phyloP scores from a whole-genome alignment of 2,888 invertebrate species.

The Synanthedon andrenaeformis region DNA sequence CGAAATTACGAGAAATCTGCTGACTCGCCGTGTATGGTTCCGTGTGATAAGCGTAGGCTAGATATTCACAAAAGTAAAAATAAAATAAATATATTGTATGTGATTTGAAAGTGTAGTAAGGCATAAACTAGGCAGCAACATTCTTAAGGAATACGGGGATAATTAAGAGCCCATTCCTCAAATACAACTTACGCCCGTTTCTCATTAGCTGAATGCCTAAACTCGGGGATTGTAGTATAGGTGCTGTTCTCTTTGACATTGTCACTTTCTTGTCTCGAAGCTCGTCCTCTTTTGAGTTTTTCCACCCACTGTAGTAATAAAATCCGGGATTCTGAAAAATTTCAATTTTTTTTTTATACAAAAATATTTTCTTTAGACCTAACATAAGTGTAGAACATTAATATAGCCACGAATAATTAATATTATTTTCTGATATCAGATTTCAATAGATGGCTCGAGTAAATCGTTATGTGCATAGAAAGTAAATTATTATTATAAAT shows the following conservation, averaged over 20 bases:
- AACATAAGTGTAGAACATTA: no score
- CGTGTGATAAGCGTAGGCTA: constrained; percentile 64
- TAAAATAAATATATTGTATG: no score
- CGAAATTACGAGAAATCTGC: constrained; percentile 43
- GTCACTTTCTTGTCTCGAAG: constrained; percentile 45
- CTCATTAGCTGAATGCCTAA: constrained; percentile 39
- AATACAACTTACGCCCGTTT: constrained; percentile 28
- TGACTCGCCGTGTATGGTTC: constrained; percentile 63
- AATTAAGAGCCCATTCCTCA: no score
- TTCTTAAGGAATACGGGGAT: no score
- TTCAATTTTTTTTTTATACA: no score
- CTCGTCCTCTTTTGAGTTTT: constrained; percentile 45
- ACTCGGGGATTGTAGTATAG: constrained; percentile 27
- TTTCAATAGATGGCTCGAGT: no score
- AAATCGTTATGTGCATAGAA: no score
- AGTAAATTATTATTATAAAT: no score
- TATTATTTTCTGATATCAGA: no score
- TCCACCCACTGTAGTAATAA: constrained; percentile 47
- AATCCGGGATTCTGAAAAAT: constrained; percentile 42
- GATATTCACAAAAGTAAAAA: not conserved
- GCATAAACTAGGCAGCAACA: no score
- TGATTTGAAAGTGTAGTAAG: no score
- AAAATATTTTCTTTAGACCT: not conserved
- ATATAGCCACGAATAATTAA: no score
- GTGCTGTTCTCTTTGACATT: constrained; percentile 25